Base-by-base conservation (phyloP, 1,140 invertebrate genomes). In the Eubasilissa regina region DNA sequence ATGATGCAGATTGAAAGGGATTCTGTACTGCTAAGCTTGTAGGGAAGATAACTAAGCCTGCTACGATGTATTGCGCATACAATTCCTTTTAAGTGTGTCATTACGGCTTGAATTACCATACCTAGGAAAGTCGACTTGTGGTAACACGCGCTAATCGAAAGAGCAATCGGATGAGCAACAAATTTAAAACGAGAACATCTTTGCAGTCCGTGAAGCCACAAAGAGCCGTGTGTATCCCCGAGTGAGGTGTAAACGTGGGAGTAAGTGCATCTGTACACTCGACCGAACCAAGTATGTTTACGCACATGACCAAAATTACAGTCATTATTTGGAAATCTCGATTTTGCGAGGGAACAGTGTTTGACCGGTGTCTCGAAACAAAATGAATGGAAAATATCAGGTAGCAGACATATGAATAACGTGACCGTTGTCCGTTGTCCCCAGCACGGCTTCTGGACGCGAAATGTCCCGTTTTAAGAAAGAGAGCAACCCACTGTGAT, bases 121-220 rank as follows among this genome's bases (percentile, higher is more conserved):
- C 17, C 21, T 19, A 73, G 68, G 53, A 21, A n/a, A 55, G 68
- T 55, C 17, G 68, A 25, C 68, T 25, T 19, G 48, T 15, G 48
- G 51, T 73, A 73, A 51, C 53, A 35, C 19, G 51, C 35, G 48
- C 68, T 73, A 73, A 73, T 73, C 68, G 68, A 73, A 73, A 73
- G 48, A 73, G 47, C 48, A 73, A 73, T 73, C 68, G 19, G 47
- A 53, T 35, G 47, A 15, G 53, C 47, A 11, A 8, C 47, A 73
- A 73, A 53, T 25, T 73, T 12, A 13, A 73, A 73, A 19, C 48
- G 4, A 53, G 53, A 73, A 51, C 47, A 73, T 35, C 53, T 48
- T 11, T 10, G 25, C n/a, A 64, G 25, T 9, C 35, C 35, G 11
- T 4, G 35, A n/a, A 64, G 55, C 7, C 6, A 64, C 25, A 35